Evolutionary conservation across 2,113 vertebrate species (phyloP).

Genomic region (Oxygymnocypris stewartii): DNA sequence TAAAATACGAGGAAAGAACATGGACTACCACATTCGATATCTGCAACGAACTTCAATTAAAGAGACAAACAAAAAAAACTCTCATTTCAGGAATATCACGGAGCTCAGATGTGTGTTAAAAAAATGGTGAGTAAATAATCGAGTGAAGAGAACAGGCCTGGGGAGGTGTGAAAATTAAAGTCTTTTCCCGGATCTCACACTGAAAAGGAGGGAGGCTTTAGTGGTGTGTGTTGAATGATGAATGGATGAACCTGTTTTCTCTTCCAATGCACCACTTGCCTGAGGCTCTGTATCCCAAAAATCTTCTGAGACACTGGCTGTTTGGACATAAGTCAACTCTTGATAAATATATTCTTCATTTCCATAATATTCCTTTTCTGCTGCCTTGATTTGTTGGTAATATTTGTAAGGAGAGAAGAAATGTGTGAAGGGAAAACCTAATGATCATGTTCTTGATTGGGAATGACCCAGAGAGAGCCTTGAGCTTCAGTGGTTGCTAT

Average conservation of each 20-base stretch:
- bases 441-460: not conserved
- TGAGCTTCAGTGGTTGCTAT: not conserved
- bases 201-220: not conserved
- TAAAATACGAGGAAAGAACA: slow-evolving; percentile 5
- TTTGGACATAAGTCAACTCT: not conserved
- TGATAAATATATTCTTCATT: not conserved
- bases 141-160: not conserved
- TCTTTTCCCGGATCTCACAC: not conserved
- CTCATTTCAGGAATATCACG: not conserved
- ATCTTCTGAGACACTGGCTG: not conserved
- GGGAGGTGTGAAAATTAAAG: slow-evolving; percentile 26
- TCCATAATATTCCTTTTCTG: not conserved
- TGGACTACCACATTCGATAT: not conserved
- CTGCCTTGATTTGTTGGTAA: not conserved
- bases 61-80: slow-evolving; percentile 10
- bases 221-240: slow-evolving; percentile 2
- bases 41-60: not conserved
- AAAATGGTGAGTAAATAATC: not conserved
- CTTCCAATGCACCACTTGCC: not conserved
- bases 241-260: not conserved
- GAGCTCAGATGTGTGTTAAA: not conserved
- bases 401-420: not conserved
- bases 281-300: slow-evolving; percentile 11
- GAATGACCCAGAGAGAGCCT: no score
- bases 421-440: not conserved